Conservation (phyloP, 2,113 vertebrate genomes). For the Lepidothrix coronata region DNA sequence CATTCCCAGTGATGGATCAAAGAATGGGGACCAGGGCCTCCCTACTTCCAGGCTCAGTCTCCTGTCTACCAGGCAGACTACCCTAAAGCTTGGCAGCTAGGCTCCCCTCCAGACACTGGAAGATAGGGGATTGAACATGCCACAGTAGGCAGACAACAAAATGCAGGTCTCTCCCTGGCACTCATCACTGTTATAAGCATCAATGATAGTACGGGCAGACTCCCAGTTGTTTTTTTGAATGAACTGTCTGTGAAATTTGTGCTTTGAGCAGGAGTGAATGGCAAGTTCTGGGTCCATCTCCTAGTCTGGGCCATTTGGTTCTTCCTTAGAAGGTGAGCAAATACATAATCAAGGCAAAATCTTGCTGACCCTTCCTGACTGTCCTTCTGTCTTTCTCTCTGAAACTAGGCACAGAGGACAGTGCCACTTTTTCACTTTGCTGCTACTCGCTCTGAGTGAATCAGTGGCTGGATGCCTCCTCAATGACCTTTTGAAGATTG, state of each 20-base stretch:
- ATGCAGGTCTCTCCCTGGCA: neutral
- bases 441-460: neutral
- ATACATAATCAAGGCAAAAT: neutral
- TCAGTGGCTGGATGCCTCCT: neutral
- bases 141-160: neutral
- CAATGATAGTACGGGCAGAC: neutral
- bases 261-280: neutral
- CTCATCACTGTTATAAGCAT: neutral
- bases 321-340: neutral
- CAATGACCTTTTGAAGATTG: neutral
- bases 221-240: neutral
- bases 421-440: neutral
- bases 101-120: neutral
- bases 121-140: neutral
- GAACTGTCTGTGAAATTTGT: neutral
- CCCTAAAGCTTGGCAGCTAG: neutral
- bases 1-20: neutral
- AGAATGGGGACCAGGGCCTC: neutral
- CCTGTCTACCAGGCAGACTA: neutral
- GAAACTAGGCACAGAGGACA: neutral
- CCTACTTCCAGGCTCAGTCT: neutral
- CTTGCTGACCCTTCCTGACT: neutral
- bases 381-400: neutral
- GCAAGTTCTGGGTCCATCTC: neutral
- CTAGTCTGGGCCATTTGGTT: neutral